Evolutionary conservation across 2,888 invertebrate genomes (phyloP).

Genomic region (Mechanitis messenoides): DNA sequence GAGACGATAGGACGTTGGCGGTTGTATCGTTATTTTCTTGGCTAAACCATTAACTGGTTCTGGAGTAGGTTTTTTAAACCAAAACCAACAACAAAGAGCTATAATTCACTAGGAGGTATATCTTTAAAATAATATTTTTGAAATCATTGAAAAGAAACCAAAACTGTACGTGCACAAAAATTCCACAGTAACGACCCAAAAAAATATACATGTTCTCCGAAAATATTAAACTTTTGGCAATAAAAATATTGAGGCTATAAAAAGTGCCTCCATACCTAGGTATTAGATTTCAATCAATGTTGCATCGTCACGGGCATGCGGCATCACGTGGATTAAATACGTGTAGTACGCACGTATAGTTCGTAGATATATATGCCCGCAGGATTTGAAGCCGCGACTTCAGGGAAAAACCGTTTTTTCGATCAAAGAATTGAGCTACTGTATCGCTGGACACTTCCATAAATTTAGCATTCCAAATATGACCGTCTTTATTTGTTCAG

Average conservation of each 20-base stretch:
- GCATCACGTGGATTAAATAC: constrained; percentile 36
- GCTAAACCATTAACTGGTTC: constrained; percentile 4
- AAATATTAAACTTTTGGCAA: constrained; percentile 2
- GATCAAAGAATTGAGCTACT: no score
- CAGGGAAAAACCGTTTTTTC: no score
- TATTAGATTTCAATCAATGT: constrained; percentile 61
- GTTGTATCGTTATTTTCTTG: constrained; percentile 13
- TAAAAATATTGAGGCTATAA: constrained; percentile 5
- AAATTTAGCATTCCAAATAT: no score
- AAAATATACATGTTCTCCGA: neutral
- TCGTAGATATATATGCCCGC: no score
- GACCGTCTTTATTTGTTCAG: no score
- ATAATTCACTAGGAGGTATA: neutral
- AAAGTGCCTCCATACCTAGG: constrained; percentile 32
- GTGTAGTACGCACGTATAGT: no score
- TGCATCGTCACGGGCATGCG: constrained; percentile 58
- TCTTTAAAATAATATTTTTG: neutral
- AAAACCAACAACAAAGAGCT: constrained; percentile 5
- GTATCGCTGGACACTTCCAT: no score
- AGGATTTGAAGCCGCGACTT: no score
- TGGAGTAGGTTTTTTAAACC: neutral
- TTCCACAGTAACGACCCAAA: neutral
- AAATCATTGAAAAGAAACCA: neutral
- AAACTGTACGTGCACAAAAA: neutral
- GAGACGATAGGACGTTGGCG: constrained; percentile 36